Base-by-base conservation (phyloP, 1,140 invertebrate genomes). In the Drosophila sp. region DNA sequence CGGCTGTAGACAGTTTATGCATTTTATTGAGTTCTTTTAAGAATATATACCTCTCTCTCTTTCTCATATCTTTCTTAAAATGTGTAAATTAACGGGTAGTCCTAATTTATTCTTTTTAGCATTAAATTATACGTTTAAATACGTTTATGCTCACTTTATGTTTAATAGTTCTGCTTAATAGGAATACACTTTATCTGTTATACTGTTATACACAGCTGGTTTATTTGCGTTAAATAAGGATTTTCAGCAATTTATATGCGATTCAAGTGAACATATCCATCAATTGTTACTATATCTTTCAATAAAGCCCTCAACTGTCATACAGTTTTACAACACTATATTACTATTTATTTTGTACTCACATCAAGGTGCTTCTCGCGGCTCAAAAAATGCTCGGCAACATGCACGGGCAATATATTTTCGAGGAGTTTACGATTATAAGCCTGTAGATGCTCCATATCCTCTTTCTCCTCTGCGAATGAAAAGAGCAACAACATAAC, bases 401-500 rank as follows among this genome's bases (percentile, higher is more conserved):
- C 98, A 92, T 98, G 97, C 59, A 96, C 95, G 0, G 98, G 98
- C 57, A 99, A 93, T 90, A 99, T 99, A 92, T 99, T 99, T 58
- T 97, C 97, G 29, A 99, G 94, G 18, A 99, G 94, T 92, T 98
- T 97, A 72, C 96, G 94, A 91, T 98, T 98, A 92, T 98, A 98
- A 16, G 97, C 97, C 92, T 98, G 97, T 64, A 98, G 93, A 91
- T 98, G 96, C 90, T 98, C 97, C 95, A 98, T 98, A 77, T 98
- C 97, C 90, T 97, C 96, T 86, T 98, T 98, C 92, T 98, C 97
- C 91, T 98, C 96, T 96, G 92, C 36, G 16, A 51, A 53, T 16
- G 32, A 54, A 36, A 56, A 53, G 34, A 11, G 4, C 14, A 56
- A 38, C 14, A 57, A 9, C 32, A 48, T 43, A 36, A 11, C 7